These are phyloP conservation scores for Numida meleagris DNA, from an alignment of 2,113 vertebrate species.

Conservation along the genomic window DNA sequence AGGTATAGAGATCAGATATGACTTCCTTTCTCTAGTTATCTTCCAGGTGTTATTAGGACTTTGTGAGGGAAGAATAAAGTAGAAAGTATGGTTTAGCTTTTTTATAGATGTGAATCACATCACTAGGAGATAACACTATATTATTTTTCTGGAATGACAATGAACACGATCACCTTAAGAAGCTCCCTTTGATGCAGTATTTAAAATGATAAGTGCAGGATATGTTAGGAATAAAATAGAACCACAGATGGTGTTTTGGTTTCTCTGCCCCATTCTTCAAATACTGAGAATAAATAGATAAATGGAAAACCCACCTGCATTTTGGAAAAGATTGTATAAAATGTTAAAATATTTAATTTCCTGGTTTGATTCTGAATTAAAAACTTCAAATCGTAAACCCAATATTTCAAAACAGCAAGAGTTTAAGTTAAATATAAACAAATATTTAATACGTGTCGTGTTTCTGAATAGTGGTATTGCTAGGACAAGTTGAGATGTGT, in stretches of 20 bases:
- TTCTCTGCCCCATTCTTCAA: conserved; percentile 38
- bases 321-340: not conserved
- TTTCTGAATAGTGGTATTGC: not conserved
- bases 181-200: conserved; percentile 52
- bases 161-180: conserved; percentile 63
- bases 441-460: not conserved
- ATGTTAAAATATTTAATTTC: conserved; percentile 63
- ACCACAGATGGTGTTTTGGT: conserved; percentile 62
- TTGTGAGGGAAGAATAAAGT: conserved; percentile 22
- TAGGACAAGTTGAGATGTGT: not conserved
- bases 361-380: conserved; percentile 30
- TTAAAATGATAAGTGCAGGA: conserved; percentile 57
- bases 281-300: conserved; percentile 10
- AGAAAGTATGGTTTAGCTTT: conserved; percentile 41
- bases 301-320: conserved; percentile 21
- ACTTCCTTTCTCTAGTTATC: not conserved
- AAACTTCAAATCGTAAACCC: not conserved
- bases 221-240: conserved; percentile 64
- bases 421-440: conserved; percentile 12
- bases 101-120: conserved; percentile 66
- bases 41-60: conserved; percentile 45
- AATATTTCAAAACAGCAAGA: not conserved
- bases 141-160: conserved; percentile 74
- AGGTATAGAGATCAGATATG: conserved; percentile 18
- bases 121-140: conserved; percentile 56